A percentile compares a stretch with the other conserved stretches of the same genome.
These are phyloP conservation scores for Piprites chloris DNA, from an alignment of 2,113 vertebrate species.

Conservation along the genomic window DNA sequence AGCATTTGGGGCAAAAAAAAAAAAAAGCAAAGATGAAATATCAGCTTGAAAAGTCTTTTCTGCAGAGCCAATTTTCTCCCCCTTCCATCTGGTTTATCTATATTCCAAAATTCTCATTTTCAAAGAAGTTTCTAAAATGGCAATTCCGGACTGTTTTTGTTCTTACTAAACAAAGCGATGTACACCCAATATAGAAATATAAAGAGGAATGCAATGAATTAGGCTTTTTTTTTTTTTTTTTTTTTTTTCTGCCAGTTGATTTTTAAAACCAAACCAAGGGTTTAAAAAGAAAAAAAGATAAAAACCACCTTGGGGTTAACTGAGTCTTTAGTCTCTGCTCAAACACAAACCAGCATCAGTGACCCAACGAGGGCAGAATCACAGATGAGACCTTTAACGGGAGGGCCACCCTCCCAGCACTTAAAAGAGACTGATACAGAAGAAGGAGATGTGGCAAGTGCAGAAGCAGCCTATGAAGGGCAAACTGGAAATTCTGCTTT, in stretches of 20 bases:
- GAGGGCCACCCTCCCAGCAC: neutral
- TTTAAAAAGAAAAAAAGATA: neutral
- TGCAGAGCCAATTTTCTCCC: slow-evolving; percentile 29
- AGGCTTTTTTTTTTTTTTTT: neutral
- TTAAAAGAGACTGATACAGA: neutral
- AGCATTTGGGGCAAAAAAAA: slow-evolving; percentile 8
- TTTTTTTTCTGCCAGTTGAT: neutral
- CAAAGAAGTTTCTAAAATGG: slow-evolving; percentile 41
- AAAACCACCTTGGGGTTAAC: neutral
- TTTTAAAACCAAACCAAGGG: neutral
- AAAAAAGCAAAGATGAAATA: slow-evolving; percentile 19
- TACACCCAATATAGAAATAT: slow-evolving; percentile 6
- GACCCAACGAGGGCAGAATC: neutral
- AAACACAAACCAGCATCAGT: neutral
- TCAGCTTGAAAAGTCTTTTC: slow-evolving; percentile 32
- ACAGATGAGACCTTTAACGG: neutral
- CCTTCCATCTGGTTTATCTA: slow-evolving; percentile 53
- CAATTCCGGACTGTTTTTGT: slow-evolving; percentile 29
- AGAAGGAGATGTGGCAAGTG: neutral
- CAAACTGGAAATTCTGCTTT: neutral
- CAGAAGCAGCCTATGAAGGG: neutral
- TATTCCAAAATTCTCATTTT: slow-evolving; percentile 36
- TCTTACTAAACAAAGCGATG: slow-evolving; percentile 33
- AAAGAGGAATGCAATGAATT: neutral
- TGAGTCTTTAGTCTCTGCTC: neutral